These are phyloP conservation scores for Melanotus villosus DNA, from an alignment of 2,888 invertebrate genomes.

Conservation along the genomic window DNA sequence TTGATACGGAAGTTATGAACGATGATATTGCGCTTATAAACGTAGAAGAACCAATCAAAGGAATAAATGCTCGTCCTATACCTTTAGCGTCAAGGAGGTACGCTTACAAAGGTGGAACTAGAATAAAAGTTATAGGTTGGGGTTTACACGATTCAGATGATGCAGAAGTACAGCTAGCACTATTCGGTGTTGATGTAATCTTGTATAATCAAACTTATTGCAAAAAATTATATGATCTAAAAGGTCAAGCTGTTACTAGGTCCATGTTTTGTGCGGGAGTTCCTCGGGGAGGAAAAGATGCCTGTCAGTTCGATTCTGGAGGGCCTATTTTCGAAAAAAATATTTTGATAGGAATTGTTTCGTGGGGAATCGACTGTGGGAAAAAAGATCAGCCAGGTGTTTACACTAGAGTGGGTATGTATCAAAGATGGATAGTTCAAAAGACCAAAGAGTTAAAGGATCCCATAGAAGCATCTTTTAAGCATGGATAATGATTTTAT, in stretches of 20 bases:
- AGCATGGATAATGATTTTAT: background rate
- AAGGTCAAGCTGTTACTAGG: background rate
- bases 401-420: background rate
- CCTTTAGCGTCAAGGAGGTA: background rate
- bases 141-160: background rate
- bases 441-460: background rate
- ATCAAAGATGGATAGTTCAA: background rate
- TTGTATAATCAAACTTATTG: background rate
- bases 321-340: conserved; percentile 1
- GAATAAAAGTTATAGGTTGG: conserved; percentile 7
- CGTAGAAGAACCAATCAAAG: background rate
- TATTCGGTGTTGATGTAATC: background rate
- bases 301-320: conserved; percentile 23
- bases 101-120: too few relatives aligned
- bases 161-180: background rate
- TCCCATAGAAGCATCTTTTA: background rate
- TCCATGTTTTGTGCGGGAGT: conserved; percentile 18
- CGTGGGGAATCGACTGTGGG: conserved; percentile 5
- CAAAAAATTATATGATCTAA: background rate
- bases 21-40: background rate
- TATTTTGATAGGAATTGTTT: conserved; percentile 7
- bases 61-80: background rate
- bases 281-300: conserved; percentile 3
- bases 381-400: conserved; percentile 3
- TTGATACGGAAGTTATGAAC: background rate